These are phyloP conservation scores for Atherix ibis DNA, from an alignment of 2,888 invertebrate genomes.

Conservation along the genomic window DNA sequence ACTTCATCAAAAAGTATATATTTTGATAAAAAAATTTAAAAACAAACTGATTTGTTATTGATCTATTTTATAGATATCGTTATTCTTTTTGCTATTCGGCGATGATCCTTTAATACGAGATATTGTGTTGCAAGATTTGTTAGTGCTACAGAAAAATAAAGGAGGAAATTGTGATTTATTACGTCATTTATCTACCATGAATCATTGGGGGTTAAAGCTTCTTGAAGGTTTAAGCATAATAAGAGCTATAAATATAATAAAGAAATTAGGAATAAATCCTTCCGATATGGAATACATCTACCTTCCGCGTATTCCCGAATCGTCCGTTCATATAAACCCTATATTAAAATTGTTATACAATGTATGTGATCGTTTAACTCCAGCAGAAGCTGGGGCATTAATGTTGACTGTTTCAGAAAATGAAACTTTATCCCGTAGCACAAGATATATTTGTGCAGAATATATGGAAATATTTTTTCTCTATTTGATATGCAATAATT, in stretches of 20 bases:
- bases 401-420: constrained; percentile 16
- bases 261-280: constrained; percentile 27
- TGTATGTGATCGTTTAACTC: constrained; percentile 32
- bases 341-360: constrained; percentile 33
- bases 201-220: constrained; percentile 33
- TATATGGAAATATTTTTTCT: constrained; percentile 26
- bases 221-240: constrained; percentile 39
- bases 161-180: constrained; percentile 15
- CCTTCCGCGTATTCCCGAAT: constrained; percentile 26
- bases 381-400: constrained; percentile 19
- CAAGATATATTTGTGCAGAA: no score
- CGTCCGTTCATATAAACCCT: constrained; percentile 28
- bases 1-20: no score
- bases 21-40: no score
- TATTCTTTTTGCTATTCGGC: constrained; percentile 25
- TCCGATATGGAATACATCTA: constrained; percentile 21
- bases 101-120: constrained; percentile 13
- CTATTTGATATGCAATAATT: constrained; percentile 21
- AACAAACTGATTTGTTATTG: no score
- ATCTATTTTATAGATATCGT: constrained; percentile 19
- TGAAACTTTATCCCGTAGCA: constrained; percentile 14
- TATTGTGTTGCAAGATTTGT: constrained; percentile 19
- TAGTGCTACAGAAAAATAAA: constrained; percentile 14
- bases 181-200: constrained; percentile 19
- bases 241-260: constrained; percentile 23